Conservation (phyloP, 2,888 invertebrate genomes). For the Protodeltote pygarga region DNA sequence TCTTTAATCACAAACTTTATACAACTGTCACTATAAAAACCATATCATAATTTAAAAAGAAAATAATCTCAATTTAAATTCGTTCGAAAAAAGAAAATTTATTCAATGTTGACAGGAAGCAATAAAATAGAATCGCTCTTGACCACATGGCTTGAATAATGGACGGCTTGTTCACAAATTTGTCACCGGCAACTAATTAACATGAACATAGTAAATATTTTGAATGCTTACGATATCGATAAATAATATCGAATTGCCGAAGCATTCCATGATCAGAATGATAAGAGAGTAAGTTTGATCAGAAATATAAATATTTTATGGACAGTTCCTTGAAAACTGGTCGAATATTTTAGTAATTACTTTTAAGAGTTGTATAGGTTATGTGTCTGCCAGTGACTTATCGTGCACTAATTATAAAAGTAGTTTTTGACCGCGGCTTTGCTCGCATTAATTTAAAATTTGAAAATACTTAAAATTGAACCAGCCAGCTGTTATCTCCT, state of each 20-base stretch:
- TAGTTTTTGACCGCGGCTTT: too few relatives aligned
- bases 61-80: constrained; percentile 30
- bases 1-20: too few relatives aligned
- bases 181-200: constrained; percentile 42
- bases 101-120: constrained; percentile 52
- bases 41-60: constrained; percentile 16
- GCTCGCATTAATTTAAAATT: too few relatives aligned
- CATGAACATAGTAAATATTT: constrained; percentile 44
- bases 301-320: constrained; percentile 5
- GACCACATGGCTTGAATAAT: constrained; percentile 46
- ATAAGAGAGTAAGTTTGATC: constrained; percentile 10
- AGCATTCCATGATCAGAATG: constrained; percentile 13
- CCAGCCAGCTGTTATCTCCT: too few relatives aligned
- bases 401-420: too few relatives aligned
- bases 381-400: too few relatives aligned
- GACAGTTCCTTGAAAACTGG: background rate
- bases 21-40: background rate
- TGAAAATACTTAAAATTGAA: too few relatives aligned
- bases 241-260: constrained; percentile 13
- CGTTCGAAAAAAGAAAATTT: constrained; percentile 36
- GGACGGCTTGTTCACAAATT: constrained; percentile 33
- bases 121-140: constrained; percentile 49
- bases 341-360: background rate
- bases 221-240: constrained; percentile 13
- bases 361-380: too few relatives aligned